Conservation (phyloP, 1,140 invertebrate genomes). For the Trichoplusia ni region DNA sequence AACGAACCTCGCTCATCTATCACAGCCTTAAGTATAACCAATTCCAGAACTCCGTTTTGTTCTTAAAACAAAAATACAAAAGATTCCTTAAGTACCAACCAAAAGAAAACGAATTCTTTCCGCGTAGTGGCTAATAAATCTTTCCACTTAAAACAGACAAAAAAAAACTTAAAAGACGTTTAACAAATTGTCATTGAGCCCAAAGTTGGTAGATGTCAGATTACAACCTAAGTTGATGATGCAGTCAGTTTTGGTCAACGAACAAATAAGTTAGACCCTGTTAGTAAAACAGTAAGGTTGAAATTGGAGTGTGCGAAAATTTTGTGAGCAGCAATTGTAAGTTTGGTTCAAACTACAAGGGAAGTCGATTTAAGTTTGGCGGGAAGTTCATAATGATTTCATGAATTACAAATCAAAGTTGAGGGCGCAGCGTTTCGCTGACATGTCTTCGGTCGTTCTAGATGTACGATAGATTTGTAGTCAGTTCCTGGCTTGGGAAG, state of each 20-base stretch:
- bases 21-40: no score
- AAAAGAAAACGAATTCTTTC: conserved; percentile 10
- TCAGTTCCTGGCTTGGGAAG: not conserved
- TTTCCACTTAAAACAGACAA: conserved; percentile 20
- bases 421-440: conserved; percentile 17
- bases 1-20: no score
- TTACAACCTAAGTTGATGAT: not conserved
- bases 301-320: not conserved
- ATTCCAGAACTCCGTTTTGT: no score
- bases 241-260: not conserved
- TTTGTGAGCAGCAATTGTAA: not conserved
- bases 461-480: not conserved
- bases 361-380: conserved; percentile 36
- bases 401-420: conserved; percentile 38
- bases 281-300: not conserved
- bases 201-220: conserved; percentile 29
- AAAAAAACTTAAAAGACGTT: conserved; percentile 26
- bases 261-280: not conserved
- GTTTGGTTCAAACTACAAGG: conserved; percentile 27
- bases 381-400: conserved; percentile 33
- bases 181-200: conserved; percentile 29
- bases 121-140: conserved; percentile 19
- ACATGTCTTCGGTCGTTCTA: not conserved
- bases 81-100: not conserved
- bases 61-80: not conserved